Base-by-base conservation (phyloP, 2,888 invertebrate genomes). In the Caenorhabditis uteleia region DNA sequence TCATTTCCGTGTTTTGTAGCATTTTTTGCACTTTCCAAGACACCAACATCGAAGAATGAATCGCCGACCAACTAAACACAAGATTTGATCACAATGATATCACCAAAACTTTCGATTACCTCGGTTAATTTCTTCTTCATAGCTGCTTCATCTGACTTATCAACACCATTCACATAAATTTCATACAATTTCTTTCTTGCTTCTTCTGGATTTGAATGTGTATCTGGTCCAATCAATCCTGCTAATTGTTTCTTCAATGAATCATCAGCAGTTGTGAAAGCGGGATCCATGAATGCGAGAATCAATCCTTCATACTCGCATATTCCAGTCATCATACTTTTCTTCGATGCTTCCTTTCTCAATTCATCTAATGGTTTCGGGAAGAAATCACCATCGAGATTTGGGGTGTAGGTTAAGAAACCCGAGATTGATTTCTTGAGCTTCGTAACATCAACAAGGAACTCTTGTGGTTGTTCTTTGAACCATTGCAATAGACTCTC, bases 331-430 rank as follows among this genome's bases (percentile, higher is more conserved):
- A 76, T 51, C 26, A 68, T 59, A 21, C 43, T 51, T 31, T 69
- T 73, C 26, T 57, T 59, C 12, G 68, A 60, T 27, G 58, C 61
- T 38, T 76, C 69, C 29, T 38, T 57, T 29, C 75, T 44, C 27
- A 76, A 44, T 14, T 61, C 66, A 26, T 66, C 50, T 7, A 71
- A 44, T 25, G 70, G 57, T 36, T 62, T 67, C 1, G 75, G 73
- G 51, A 76, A 70, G 43, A 76, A 76, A 47, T 73, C 73, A 12
- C 73, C 73, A 43, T 76, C 76, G 25, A 69, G 34, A 14, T 60
- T 68, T 2, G 76, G 75, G n/a, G 62, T 64, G 29, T 70, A 65
- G 20, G 53, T 59, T 26, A 71, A 34, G 34, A 44, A 54, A 26
- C 60, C 60, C 3, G 60, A 60, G 10, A 48, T 21, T 10, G 60